Evolutionary conservation across 2,797 vertebrate species (phyloP).

Genomic region (Nothura maculosa): DNA sequence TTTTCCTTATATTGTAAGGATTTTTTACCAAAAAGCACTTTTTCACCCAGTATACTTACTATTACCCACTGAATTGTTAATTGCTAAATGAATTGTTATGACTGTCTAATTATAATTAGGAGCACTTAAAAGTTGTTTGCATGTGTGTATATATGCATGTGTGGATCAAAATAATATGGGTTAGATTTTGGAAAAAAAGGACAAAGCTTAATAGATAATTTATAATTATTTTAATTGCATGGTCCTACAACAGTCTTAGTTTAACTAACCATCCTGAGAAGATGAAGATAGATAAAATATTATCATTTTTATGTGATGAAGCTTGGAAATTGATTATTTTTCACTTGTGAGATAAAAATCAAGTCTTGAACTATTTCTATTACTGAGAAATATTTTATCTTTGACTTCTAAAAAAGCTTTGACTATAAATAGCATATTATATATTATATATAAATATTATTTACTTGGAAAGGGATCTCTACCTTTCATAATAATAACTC

Average conservation of each 20-base stretch:
- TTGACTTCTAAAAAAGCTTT: background rate
- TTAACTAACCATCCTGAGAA: background rate
- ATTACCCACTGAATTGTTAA: background rate
- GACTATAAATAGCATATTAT: background rate
- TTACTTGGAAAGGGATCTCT: background rate
- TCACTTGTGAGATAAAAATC: background rate
- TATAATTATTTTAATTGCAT: background rate
- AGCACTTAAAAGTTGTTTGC: background rate
- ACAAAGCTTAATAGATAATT: background rate
- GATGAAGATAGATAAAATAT: background rate
- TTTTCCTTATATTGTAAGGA: background rate
- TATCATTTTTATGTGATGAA: background rate
- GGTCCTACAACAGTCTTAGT: background rate
- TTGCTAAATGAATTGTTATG: background rate
- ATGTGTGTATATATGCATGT: background rate
- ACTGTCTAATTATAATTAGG: background rate
- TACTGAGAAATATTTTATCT: background rate
- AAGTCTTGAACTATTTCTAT: background rate
- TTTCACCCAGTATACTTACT: background rate
- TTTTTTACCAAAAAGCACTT: background rate
- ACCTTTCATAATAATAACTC: background rate
- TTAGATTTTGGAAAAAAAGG: background rate
- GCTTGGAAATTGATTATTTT: background rate
- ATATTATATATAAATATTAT: background rate
- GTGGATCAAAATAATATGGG: background rate